Evolutionary conservation across 2,888 invertebrate genomes (phyloP), one percentile per base, ranked within the genome.

Genomic region (Ophonus ardosiacus): DNA sequence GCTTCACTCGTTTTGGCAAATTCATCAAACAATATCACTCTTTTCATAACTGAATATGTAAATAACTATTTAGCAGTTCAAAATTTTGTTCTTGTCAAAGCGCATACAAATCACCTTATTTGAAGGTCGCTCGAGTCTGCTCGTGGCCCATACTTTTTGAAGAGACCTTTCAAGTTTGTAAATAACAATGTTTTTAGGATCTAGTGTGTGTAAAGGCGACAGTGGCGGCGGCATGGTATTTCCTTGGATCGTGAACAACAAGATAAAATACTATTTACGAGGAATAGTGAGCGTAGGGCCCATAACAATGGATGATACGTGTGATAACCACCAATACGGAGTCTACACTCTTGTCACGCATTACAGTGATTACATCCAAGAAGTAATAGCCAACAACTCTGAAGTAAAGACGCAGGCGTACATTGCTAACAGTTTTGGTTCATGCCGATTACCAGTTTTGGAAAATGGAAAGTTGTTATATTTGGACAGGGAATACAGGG

Each of bases 171-270:
- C 10, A 68, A 15, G 31, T 24, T 71, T 71, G 15, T 15, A 17
- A 43, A 8, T 18, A 17, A 17, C 1, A 61, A 56, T 84, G 61
- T 57, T 86, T 40, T 0, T 88, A 92, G 91, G 91, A 2, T 91
- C 90, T 4, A 90, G 91, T 0, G 87, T 92, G 0, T 92, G 92
- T 86, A 88, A 90, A 82, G 92, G 92, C 0, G 92, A 92, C 89
- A 92, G 91, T 81, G 92, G 92, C 0, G 92, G 92, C 0, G 92
- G 92, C 0, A 87, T 92, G 0, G 90, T 90, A 0, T 91, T 92
- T 85, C 88, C 90, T 0, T 88, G 88, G 0, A 43, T 31, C 0
- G 90, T 85, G 0, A 43, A 90, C 10, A 82, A 80, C 88, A 92
- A 0, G 56, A 1, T 21, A 21, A 78, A 57, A 31, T 91, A 89